Percentiles rank a stretch among this genome's conserved stretches.
phyloP scores from a whole-genome alignment of 2,113 vertebrate species.

The Mormyrus iriodes region DNA sequence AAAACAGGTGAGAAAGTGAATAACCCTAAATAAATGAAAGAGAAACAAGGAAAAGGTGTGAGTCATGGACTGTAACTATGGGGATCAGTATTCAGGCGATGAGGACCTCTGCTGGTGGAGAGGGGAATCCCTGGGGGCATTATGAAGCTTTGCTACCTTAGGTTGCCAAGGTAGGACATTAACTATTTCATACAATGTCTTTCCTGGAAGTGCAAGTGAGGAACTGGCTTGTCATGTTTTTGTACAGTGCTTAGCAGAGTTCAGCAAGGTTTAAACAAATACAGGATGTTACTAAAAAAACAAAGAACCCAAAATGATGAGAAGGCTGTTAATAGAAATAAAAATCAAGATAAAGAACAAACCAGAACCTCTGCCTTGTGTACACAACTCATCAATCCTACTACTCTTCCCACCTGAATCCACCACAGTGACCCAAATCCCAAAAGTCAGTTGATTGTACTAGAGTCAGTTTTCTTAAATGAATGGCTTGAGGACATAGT shows the following conservation, averaged over 20 bases:
- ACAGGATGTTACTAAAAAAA: neutral
- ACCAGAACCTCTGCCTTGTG: neutral
- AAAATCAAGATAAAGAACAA: neutral
- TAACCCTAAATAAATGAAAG: neutral
- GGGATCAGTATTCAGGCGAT: neutral
- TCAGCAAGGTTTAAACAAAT: neutral
- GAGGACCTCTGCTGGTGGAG: neutral
- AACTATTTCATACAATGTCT: neutral
- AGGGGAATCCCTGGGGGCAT: neutral
- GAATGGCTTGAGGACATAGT: neutral
- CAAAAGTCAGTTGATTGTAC: neutral
- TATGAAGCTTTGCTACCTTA: neutral
- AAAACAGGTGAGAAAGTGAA: neutral
- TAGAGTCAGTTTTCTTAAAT: neutral
- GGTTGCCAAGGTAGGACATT: neutral
- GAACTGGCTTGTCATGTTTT: neutral
- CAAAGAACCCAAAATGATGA: neutral
- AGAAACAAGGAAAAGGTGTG: neutral
- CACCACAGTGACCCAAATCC: neutral
- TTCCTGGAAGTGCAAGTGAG: neutral
- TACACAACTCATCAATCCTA: neutral
- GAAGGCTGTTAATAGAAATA: neutral
- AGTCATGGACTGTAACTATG: neutral
- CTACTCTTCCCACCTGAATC: neutral
- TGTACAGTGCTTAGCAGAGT: neutral